Evolutionary conservation across 1,140 invertebrate genomes (phyloP).

Genomic region (Homarus americanus): DNA sequence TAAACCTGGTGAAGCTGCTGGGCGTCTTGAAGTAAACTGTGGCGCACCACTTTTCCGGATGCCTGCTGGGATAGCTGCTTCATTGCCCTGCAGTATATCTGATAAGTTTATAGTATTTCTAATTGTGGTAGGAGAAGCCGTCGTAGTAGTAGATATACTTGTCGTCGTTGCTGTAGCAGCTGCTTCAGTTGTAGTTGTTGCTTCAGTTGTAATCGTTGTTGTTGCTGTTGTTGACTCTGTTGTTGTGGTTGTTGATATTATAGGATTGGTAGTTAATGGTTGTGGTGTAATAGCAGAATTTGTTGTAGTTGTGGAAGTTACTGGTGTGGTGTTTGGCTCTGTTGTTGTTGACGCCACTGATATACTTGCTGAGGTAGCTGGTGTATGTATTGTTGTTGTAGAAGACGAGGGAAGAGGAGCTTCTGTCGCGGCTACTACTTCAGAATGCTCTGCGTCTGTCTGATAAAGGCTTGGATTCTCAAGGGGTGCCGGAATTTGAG

Average conservation of each 20-base stretch:
- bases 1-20: neutral
- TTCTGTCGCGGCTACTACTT: neutral
- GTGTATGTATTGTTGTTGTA: neutral
- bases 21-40: neutral
- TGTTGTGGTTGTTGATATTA: neutral
- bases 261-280: neutral
- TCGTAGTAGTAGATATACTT: too few species aligned
- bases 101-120: neutral
- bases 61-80: too few species aligned
- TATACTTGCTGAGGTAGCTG: neutral
- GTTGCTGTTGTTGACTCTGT: neutral
- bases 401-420: neutral
- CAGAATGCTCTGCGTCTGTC: neutral
- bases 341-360: neutral
- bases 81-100: neutral
- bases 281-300: neutral
- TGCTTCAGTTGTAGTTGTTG: neutral
- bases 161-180: neutral
- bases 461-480: neutral
- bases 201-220: neutral
- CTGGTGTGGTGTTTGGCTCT: neutral
- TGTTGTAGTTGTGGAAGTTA: neutral
- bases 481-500: too few species aligned
- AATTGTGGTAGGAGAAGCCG: neutral
- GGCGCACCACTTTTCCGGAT: neutral